Evolutionary conservation across 1,140 invertebrate species (phyloP).

Genomic region (Oryzaephilus surinamensis): DNA sequence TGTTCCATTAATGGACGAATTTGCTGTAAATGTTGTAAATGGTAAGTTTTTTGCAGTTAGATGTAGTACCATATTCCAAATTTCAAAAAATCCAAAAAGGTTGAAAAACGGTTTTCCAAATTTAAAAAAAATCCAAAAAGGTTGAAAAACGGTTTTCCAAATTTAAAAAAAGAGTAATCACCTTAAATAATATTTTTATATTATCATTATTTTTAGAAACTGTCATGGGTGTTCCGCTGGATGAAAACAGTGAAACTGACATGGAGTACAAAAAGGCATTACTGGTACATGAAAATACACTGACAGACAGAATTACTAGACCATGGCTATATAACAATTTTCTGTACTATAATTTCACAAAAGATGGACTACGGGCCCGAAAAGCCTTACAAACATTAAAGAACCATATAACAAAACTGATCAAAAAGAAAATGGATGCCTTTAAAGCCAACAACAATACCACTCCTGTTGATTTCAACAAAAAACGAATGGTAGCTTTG

Average conservation of each 20-base stretch:
- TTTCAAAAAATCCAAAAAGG: not conserved
- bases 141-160: not conserved
- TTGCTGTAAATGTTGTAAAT: slow-evolving; percentile 1
- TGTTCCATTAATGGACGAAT: not conserved
- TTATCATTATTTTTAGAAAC: slow-evolving; percentile 46
- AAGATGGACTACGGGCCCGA: slow-evolving; percentile 39
- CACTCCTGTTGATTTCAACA: slow-evolving; percentile 1
- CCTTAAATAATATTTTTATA: too few species aligned
- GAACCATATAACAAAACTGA: slow-evolving; percentile 44
- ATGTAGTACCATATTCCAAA: too few species aligned
- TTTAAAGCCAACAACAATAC: slow-evolving; percentile 27
- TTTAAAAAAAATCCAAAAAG: not conserved
- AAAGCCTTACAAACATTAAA: slow-evolving; percentile 46
- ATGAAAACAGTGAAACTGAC: slow-evolving; percentile 43
- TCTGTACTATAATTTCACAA: too few species aligned
- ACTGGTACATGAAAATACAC: slow-evolving; percentile 28
- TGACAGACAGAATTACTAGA: slow-evolving; percentile 41
- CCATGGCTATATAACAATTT: too few species aligned
- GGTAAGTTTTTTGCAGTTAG: not conserved
- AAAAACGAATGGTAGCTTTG: slow-evolving; percentile 59
- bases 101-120: too few species aligned
- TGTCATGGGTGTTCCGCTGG: slow-evolving; percentile 67
- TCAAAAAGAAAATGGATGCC: slow-evolving; percentile 22
- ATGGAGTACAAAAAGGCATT: slow-evolving; percentile 52
- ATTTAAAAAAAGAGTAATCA: not conserved